Base-by-base conservation (phyloP, 1,140 invertebrate species). In the Mycetomoellerius zeteki region DNA sequence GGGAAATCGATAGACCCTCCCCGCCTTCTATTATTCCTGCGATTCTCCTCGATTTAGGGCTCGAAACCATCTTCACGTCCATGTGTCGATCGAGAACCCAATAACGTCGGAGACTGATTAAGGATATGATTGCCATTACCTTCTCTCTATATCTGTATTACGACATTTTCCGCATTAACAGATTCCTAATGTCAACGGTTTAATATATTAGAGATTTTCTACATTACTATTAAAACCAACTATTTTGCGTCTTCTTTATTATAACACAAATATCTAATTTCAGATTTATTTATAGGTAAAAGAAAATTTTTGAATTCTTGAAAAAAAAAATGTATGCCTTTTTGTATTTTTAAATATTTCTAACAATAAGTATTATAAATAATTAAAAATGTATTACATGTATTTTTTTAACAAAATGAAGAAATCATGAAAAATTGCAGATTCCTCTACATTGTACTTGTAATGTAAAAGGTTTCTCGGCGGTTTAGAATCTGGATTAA, bases 1-100 rank as follows among this genome's bases (percentile, higher is more conserved):
- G 54, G n/a, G 14, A 73, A 75, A 89, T 89, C 87, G 71, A 89
- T 89, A 80, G 71, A 24, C 50, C 33, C 33, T 27, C 69, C 52
- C 52, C 69, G 21, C 33, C 54, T n/a, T 12, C 43, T n/a, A 12
- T 56, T 50, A n/a, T 75, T 71, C 86, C 58, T 65, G 50, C 24
- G 75, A 54, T 78, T 77, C 69, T 27, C 43, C 30, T 73, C 84
- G 47, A 80, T 62, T 37, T 50, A 54, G 65, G 7, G 37, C 80
- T 72, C 54, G 33, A 37, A 12, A 69, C 37, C 67, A 33, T 82
- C 80, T 62, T 75, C 50, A 30, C 80, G 37, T 37, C 47, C 54
- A 56, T 27, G 64, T 81, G 50, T 81, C 80, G 52, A 72, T 82
- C 47, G 37, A 30, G n/a, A 62, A 80, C 71, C 73, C 43, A 85